Conservation (phyloP, 2,113 vertebrate genomes). For the Pangasianodon hypophthalmus region DNA sequence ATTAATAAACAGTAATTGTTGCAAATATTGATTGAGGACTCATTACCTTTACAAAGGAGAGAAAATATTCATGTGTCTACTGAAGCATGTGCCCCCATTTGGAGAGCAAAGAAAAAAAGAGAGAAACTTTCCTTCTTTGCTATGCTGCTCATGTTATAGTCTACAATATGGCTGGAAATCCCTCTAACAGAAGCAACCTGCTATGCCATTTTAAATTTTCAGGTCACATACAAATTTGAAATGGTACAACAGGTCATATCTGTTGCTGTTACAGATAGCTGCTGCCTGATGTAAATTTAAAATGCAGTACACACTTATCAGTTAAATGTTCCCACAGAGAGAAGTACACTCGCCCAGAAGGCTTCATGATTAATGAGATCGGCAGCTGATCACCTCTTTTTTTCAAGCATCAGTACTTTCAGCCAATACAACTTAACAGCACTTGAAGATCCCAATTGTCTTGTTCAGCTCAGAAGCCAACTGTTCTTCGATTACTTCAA, state of each 20-base stretch:
- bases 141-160: neutral
- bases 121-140: neutral
- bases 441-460: neutral
- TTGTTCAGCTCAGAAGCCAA: too few species aligned
- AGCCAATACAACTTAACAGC: neutral
- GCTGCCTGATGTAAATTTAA: neutral
- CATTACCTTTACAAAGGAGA: slow-evolving; percentile 5
- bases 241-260: neutral
- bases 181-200: neutral
- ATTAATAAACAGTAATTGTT: slow-evolving; percentile 16
- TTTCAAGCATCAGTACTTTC: neutral
- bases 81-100: neutral
- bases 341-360: neutral
- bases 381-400: neutral
- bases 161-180: neutral
- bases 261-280: neutral
- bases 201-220: neutral
- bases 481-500: neutral
- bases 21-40: slow-evolving; percentile 22
- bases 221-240: neutral
- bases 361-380: neutral
- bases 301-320: neutral
- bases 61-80: neutral
- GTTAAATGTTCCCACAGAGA: neutral
- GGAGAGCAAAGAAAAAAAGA: neutral